These are phyloP conservation scores for Argya squamiceps DNA, from an alignment of 2,797 vertebrate genomes.

Conservation along the genomic window DNA sequence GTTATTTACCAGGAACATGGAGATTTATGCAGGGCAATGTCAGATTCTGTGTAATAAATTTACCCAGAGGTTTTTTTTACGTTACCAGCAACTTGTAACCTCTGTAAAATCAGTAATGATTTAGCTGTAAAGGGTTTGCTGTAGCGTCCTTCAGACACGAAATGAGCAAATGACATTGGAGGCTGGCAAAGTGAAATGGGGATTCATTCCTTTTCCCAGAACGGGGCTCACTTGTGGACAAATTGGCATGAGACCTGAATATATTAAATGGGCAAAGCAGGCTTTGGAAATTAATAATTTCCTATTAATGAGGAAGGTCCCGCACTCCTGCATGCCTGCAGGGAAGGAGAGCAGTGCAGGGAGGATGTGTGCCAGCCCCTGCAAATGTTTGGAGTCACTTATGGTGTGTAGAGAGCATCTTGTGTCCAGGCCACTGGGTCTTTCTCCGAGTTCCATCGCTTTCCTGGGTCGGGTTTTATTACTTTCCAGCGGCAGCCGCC, in stretches of 20 bases:
- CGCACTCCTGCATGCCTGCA: not conserved
- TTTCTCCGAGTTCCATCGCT: rapidly evolving
- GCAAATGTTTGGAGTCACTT: not conserved
- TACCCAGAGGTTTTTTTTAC: not conserved
- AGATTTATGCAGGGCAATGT: not conserved
- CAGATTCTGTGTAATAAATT: slow-evolving; percentile 20
- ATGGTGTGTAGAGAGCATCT: not conserved
- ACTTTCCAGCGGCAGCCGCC: not conserved
- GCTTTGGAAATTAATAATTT: not conserved
- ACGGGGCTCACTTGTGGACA: not conserved
- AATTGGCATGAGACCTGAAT: rapidly evolving
- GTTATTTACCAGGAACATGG: not conserved
- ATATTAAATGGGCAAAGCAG: not conserved
- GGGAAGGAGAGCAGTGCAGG: not conserved
- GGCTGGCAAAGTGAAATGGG: not conserved
- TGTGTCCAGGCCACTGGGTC: not conserved
- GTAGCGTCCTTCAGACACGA: not conserved
- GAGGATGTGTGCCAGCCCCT: not conserved
- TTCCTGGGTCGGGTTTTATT: not conserved
- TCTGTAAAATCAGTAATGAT: slow-evolving; percentile 19
- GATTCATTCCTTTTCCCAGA: not conserved
- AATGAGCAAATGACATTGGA: not conserved
- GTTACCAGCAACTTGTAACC: not conserved
- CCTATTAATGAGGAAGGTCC: not conserved
- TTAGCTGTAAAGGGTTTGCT: slow-evolving; percentile 11